Conservation (phyloP, 2,797 vertebrate species). For the Odontamblyopus rebecca region DNA sequence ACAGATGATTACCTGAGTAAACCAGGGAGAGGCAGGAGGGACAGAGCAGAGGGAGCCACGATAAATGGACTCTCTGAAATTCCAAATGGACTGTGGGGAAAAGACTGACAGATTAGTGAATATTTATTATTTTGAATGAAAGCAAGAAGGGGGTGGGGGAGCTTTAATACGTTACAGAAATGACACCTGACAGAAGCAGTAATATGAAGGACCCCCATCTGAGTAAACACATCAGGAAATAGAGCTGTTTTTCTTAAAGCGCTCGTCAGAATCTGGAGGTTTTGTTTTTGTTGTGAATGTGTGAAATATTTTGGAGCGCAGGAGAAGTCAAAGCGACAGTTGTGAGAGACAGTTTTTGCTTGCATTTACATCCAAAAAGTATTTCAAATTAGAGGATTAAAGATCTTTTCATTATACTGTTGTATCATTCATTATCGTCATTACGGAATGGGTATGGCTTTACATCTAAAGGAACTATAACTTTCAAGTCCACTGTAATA, state of each 20-base stretch:
- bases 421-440: too few relatives aligned
- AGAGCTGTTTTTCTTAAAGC: slow-evolving; percentile 27
- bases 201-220: slow-evolving; percentile 13
- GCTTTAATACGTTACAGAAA: slow-evolving; percentile 16
- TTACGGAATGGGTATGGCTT: too few relatives aligned
- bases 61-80: slow-evolving; percentile 25
- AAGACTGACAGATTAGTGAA: slow-evolving; percentile 27
- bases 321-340: background rate
- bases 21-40: slow-evolving; percentile 15
- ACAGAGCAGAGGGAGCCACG: background rate
- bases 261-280: background rate
- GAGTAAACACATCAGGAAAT: slow-evolving; percentile 22
- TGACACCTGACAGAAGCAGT: slow-evolving; percentile 16
- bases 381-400: too few relatives aligned
- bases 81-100: slow-evolving; percentile 30
- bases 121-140: slow-evolving; percentile 25
- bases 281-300: background rate
- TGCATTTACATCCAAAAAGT: background rate
- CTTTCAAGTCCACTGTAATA: too few relatives aligned
- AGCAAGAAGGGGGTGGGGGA: slow-evolving; percentile 6
- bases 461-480: too few relatives aligned
- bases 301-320: background rate
- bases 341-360: background rate
- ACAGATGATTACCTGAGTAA: slow-evolving; percentile 53
- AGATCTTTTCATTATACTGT: too few relatives aligned